phyloP scores from a whole-genome alignment of 2,888 invertebrate genomes.

The Mechanitis mazaeus region DNA sequence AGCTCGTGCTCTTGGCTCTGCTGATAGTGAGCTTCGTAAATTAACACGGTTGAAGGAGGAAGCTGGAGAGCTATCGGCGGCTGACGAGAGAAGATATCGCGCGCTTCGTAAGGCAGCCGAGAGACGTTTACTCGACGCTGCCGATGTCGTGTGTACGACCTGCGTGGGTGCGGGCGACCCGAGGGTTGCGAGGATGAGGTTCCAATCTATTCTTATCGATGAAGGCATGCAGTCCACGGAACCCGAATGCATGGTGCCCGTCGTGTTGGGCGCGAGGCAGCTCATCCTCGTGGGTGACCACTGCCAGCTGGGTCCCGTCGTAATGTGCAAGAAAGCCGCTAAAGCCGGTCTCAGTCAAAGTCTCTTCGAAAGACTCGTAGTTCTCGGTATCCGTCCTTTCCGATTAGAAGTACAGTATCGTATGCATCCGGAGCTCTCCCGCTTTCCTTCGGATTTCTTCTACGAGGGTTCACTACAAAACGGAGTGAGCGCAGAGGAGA shows the following conservation, averaged over 20 bases:
- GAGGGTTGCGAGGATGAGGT: conserved; percentile 92
- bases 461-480: conserved; percentile 99
- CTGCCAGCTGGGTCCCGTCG: conserved; percentile 98
- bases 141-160: conserved; percentile 99
- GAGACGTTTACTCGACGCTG: conserved; percentile 92
- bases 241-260: conserved; percentile 99
- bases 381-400: conserved; percentile 97
- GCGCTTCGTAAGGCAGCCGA: conserved; percentile 94
- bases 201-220: conserved; percentile 97
- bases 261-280: conserved; percentile 97
- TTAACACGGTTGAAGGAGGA: conserved; percentile 98
- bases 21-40: conserved; percentile 92
- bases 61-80: conserved; percentile 96
- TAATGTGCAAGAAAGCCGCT: conserved; percentile 99
- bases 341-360: conserved; percentile 97
- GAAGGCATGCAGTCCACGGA: conserved; percentile 98
- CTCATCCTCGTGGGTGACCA: conserved; percentile 99
- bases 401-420: conserved; percentile 98
- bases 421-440: conserved; percentile 98
- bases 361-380: conserved; percentile 96
- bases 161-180: conserved; percentile 99
- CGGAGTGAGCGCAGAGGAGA: conserved; percentile 97
- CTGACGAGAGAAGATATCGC: conserved; percentile 96
- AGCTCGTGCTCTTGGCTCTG: conserved; percentile 94
- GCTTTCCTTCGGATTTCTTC: conserved; percentile 99